These are phyloP conservation scores for Elysia chlorotica DNA, from an alignment of 1,140 invertebrate genomes.

Conservation along the genomic window DNA sequence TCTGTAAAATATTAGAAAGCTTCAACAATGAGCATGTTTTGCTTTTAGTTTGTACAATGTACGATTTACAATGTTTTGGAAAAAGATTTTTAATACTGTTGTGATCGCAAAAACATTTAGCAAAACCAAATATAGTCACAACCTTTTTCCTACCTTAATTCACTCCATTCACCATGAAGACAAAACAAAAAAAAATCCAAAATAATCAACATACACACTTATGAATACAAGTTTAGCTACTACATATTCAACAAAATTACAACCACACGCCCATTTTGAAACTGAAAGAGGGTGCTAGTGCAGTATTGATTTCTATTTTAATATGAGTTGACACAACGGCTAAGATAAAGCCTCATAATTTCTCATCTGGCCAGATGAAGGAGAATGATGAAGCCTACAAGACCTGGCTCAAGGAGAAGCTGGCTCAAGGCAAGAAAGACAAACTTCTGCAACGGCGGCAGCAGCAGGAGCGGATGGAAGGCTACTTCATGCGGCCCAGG, in stretches of 20 bases:
- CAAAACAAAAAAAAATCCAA: too few species aligned
- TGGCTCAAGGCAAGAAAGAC: slow-evolving; percentile 40
- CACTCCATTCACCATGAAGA: neutral
- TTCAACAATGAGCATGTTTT: too few species aligned
- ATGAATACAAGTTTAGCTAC: too few species aligned
- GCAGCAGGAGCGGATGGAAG: slow-evolving; percentile 47
- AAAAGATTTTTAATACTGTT: too few species aligned
- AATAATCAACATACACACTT: too few species aligned
- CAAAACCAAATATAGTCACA: neutral
- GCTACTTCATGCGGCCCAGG: slow-evolving; percentile 35
- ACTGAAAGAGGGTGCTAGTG: too few species aligned
- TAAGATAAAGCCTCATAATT: neutral
- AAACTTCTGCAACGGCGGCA: slow-evolving; percentile 44
- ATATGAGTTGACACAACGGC: neutral
- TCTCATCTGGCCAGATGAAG: slow-evolving; percentile 32
- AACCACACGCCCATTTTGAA: too few species aligned
- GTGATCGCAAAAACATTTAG: neutral
- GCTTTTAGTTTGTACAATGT: too few species aligned
- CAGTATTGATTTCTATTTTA: too few species aligned
- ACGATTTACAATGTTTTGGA: too few species aligned
- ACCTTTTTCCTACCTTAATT: neutral
- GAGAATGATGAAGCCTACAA: slow-evolving; percentile 44
- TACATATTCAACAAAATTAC: too few species aligned
- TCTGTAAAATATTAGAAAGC: too few species aligned
- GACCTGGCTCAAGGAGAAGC: slow-evolving; percentile 47